Base-by-base conservation (phyloP, 2,888 invertebrate species). In the Hemistola chrysoprasaria region DNA sequence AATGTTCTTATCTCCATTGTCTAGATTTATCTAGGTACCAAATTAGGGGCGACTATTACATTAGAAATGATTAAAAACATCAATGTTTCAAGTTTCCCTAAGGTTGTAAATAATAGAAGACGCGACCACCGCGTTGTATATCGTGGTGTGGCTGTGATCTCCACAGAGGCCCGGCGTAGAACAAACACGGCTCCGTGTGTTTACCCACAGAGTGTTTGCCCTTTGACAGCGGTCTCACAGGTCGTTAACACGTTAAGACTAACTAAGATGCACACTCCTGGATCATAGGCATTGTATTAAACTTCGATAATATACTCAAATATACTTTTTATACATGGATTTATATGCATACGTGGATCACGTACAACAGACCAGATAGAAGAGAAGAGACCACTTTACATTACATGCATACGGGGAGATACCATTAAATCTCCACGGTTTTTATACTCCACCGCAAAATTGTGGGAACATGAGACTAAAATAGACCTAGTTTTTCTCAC, bases 201-300 rank as follows among this genome's bases (percentile, higher is more conserved):
- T 59, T 73, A 59, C 71, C 69, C 65, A 47, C 60, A 53, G 50
- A 62, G 56, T 86, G 83, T 86, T 86, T 86, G 72, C 74, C 76
- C 78, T 86, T 86, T 86, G 87, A 85, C 86, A 85, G 84, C 86
- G 81, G 72, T 83, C 82, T 83, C 84, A 84, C 86, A 83, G 85
- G 83, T 86, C 82, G 78, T 88, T 88, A 86, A 75, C 85, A 80
- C 75, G 66, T 82, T 79, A 75, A 69, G 70, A 71, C 76, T 81
- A 78, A 83, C 78, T 75, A 72, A 62, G 34, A 34, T 38, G 28
- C 34, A 39, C 21, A 43, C 28, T 34, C 24, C 22, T 25, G 11
- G 6, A 16, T 25, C 28, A 21, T 23, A 28, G 64, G 59, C 56
- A 41, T 37, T 27, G 41, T 29, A 44, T 31, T 48, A 58, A 50